Percentiles rank a stretch among this genome's conserved stretches.
Evolutionary conservation across 2,113 vertebrate genomes (phyloP).

Genomic region (Eurystomus gularis): DNA sequence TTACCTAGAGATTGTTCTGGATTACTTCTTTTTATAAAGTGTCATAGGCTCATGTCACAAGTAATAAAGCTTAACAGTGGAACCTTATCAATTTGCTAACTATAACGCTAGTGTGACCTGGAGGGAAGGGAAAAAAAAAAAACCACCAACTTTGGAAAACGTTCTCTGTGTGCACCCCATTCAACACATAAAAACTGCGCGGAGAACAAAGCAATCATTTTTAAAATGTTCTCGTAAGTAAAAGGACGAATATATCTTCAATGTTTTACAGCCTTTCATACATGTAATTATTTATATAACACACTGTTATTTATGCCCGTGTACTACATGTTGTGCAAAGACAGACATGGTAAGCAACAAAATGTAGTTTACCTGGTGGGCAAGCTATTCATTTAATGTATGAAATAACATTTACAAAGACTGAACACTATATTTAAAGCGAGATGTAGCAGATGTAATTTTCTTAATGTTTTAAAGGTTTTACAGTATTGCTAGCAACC

Average conservation of each 20-base stretch:
- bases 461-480: slow-evolving; percentile 49
- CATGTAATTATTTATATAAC: slow-evolving; percentile 77
- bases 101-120: slow-evolving; percentile 74
- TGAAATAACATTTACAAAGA: neutral
- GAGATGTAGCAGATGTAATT: slow-evolving; percentile 3
- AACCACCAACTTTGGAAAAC: slow-evolving; percentile 59
- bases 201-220: slow-evolving; percentile 73
- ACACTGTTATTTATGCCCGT: slow-evolving; percentile 66
- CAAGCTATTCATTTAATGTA: neutral
- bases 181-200: slow-evolving; percentile 40
- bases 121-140: neutral
- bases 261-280: slow-evolving; percentile 75
- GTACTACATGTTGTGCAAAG: slow-evolving; percentile 57
- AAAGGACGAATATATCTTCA: slow-evolving; percentile 73
- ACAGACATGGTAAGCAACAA: slow-evolving; percentile 46
- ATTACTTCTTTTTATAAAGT: slow-evolving; percentile 92
- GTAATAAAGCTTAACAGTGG: slow-evolving; percentile 92
- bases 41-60: slow-evolving; percentile 87
- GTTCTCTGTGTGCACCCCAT: slow-evolving; percentile 36
- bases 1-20: slow-evolving; percentile 99
- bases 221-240: slow-evolving; percentile 70
- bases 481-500: neutral
- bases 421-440: slow-evolving; percentile 36
- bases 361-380: slow-evolving; percentile 66
- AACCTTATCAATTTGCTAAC: slow-evolving; percentile 85